Conservation (phyloP, 2,797 vertebrate genomes). For the Eremophila alpestris region DNA sequence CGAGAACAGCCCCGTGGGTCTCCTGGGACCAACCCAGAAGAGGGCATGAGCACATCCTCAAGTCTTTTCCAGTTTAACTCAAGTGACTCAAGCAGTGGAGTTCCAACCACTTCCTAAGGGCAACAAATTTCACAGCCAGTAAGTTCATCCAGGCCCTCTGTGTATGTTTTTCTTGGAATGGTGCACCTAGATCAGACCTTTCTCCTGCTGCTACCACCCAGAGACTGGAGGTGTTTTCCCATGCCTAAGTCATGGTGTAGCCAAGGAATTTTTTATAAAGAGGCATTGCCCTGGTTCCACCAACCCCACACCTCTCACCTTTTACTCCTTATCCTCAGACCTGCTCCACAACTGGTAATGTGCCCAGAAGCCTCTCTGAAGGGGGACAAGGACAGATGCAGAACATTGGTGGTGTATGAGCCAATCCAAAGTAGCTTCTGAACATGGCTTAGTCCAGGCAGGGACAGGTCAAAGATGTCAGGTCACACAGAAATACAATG, state of each 20-base stretch:
- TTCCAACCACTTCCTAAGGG: background rate
- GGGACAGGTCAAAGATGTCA: background rate
- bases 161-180: background rate
- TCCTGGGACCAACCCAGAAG: background rate
- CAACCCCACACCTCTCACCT: background rate
- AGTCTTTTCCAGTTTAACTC: background rate
- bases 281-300: background rate
- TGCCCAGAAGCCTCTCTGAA: background rate
- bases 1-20: accelerated
- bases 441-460: background rate
- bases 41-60: background rate
- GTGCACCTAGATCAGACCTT: background rate
- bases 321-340: background rate
- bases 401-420: background rate
- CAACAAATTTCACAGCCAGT: background rate
- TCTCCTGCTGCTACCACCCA: background rate
- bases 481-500: accelerated
- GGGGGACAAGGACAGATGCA: background rate
- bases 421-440: background rate
- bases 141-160: background rate
- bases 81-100: background rate
- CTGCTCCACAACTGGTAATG: background rate
- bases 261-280: background rate
- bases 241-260: background rate
- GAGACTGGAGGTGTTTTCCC: background rate